Evolutionary conservation across 35 echinoderm and acorn worm species (phyloP).

Genomic region (Anneissia japonica): DNA sequence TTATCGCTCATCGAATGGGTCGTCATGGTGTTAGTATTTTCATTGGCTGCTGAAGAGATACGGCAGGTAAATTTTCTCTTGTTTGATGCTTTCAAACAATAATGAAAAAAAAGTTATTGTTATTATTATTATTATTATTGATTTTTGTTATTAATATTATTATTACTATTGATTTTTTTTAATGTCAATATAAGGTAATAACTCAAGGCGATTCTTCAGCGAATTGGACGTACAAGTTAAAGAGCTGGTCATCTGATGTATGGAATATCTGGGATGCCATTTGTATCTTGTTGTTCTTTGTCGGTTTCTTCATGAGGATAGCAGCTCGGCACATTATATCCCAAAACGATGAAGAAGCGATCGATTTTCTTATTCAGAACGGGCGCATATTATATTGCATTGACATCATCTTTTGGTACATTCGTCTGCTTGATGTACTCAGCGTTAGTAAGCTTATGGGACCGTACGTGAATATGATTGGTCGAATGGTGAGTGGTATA

Average conservation of each 20-base stretch:
- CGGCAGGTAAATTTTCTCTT: slow-evolving; percentile 81
- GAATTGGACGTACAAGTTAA: slow-evolving; percentile 52
- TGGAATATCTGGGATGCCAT: slow-evolving; percentile 79
- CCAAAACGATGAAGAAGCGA: background rate
- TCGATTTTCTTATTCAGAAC: background rate
- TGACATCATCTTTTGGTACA: slow-evolving; percentile 85
- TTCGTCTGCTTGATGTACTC: slow-evolving; percentile 71
- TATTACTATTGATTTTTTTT: too few species aligned
- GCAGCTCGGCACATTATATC: background rate
- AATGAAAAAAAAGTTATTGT: too few species aligned
- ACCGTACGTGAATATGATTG: slow-evolving; percentile 88
- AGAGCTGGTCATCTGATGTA: slow-evolving; percentile 66
- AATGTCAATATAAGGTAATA: slow-evolving; percentile 45
- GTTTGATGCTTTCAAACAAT: too few species aligned
- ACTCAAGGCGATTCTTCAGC: slow-evolving; percentile 62
- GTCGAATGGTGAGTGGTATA: slow-evolving; percentile 81
- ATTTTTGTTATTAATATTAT: too few species aligned
- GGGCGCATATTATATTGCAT: slow-evolving; percentile 52
- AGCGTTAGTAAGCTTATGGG: slow-evolving; percentile 87
- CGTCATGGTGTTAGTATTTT: slow-evolving; percentile 51
- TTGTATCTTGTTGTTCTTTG: slow-evolving; percentile 54
- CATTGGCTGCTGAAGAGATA: slow-evolving; percentile 72
- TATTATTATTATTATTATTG: too few species aligned
- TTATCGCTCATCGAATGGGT: slow-evolving; percentile 40
- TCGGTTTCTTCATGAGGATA: slow-evolving; percentile 18